phyloP scores from a whole-genome alignment of 2,113 vertebrate genomes.

The Rhinoderma darwinii region DNA sequence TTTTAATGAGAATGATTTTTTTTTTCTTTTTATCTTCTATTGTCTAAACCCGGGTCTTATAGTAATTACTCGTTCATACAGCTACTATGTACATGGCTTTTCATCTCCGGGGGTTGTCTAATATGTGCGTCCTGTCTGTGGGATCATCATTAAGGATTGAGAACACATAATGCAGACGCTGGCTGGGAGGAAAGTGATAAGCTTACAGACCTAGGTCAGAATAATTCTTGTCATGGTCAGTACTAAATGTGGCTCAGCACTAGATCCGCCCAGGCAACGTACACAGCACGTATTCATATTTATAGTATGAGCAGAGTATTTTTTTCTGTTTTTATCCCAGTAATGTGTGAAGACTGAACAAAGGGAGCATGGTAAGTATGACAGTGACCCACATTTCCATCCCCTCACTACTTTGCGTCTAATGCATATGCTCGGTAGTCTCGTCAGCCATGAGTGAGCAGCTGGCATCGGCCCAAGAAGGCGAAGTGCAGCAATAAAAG shows the following conservation, averaged over 20 bases:
- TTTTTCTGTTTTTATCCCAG: not conserved
- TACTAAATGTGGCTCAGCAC: not conserved
- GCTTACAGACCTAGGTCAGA: not conserved
- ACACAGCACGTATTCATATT: not conserved
- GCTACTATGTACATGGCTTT: too few species aligned
- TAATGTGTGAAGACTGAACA: constrained; percentile 23
- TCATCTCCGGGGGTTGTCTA: too few species aligned
- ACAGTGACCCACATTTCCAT: constrained; percentile 20
- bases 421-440: constrained; percentile 24
- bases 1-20: too few species aligned
- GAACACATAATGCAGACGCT: not conserved
- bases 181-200: not conserved
- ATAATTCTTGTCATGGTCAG: not conserved
- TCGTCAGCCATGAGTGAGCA: not conserved
- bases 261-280: not conserved
- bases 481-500: not conserved
- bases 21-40: too few species aligned
- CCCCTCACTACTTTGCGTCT: not conserved
- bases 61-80: too few species aligned
- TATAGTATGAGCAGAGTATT: not conserved
- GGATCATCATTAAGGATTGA: not conserved
- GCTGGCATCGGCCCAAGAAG: constrained; percentile 4
- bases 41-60: too few species aligned
- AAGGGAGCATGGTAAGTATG: not conserved
- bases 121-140: not conserved